Evolutionary conservation across 2,113 vertebrate genomes (phyloP), one percentile per base, ranked within the genome.

Genomic region (Eulemur rufifrons): DNA sequence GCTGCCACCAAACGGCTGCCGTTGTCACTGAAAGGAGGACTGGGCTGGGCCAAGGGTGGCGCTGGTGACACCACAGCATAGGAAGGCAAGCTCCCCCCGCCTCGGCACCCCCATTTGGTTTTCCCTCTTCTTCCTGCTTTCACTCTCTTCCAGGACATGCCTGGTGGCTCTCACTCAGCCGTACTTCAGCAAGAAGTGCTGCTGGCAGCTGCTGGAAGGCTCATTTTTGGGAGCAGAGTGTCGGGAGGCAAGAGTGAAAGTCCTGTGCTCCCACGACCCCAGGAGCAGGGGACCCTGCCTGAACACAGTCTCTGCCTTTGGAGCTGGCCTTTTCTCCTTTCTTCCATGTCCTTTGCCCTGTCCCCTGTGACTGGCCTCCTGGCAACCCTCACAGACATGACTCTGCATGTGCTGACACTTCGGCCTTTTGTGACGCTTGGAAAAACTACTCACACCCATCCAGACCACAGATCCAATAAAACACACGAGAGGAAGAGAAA

Each of bases 51-150:
- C 13, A 29, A 85, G 45, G 3, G 8, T 25, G 20, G 27, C 20
- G 8, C 56, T 32, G 3, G 1, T 8, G 39, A 11, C 8, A 18
- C 8, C 3, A 1, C 1, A n/a, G 32, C 5, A 29, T 1, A 4
- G 0, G 15, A 10, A 71, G 34, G 34, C 14, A 5, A 18, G 42
- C 17, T 6, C 25, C 20, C 18, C 42, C 45, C 5, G 3, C 15
- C 15, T 39, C 20, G 0, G 15, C 3, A 34, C 6, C 25, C 27
- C 23, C 4, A 12, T 29, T 39, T 2, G 17, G n/a, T 73, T 74
- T 29, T 25, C 17, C 27, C 39, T 64, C 39, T 18, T 64, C 37
- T 54, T 47, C 25, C 29, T 15, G 5, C 18, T 64, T 63, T 76
- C 3, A 39, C 4, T 76, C 37, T 63, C 54, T 50, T 54, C 27